Percentiles rank a stretch among this genome's conserved stretches.
Evolutionary conservation across 2,888 invertebrate species (phyloP).

Genomic region (Oxytorus armatus): DNA sequence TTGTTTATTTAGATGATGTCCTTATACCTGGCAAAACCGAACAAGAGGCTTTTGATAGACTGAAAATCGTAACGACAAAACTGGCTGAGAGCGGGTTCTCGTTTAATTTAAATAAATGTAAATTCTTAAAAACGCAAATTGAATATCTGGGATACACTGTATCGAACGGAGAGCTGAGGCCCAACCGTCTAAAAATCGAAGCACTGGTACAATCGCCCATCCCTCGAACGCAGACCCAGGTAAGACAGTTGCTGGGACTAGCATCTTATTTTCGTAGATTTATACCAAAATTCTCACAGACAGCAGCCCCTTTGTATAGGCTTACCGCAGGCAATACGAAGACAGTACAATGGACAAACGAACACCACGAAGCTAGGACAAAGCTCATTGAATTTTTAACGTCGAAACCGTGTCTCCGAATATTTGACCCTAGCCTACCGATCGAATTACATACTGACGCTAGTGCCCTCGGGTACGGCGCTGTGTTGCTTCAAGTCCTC

Average conservation of each 20-base stretch:
- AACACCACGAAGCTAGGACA: too few species aligned
- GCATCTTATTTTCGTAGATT: slow-evolving; percentile 57
- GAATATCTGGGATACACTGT: slow-evolving; percentile 46
- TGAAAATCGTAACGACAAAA: slow-evolving; percentile 15
- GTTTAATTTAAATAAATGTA: slow-evolving; percentile 42
- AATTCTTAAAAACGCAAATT: slow-evolving; percentile 34
- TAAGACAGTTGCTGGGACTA: slow-evolving; percentile 38
- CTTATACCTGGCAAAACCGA: slow-evolving; percentile 19
- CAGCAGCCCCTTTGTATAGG: slow-evolving; percentile 29
- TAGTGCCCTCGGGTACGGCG: too few species aligned
- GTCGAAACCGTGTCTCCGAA: too few species aligned
- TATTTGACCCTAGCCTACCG: too few species aligned
- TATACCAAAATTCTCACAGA: slow-evolving; percentile 35
- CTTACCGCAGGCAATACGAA: slow-evolving; percentile 1
- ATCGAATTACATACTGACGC: too few species aligned
- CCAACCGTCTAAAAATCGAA: slow-evolving; percentile 57
- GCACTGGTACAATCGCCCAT: slow-evolving; percentile 57
- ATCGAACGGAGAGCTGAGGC: slow-evolving; percentile 23
- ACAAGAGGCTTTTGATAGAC: slow-evolving; percentile 22
- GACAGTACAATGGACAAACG: slow-evolving; percentile 11
- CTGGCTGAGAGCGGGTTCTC: slow-evolving; percentile 13
- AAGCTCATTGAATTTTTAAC: too few species aligned
- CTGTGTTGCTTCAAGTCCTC: too few species aligned
- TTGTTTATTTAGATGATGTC: too few species aligned
- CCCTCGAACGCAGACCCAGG: slow-evolving; percentile 1